Evolutionary conservation across 2,888 invertebrate genomes (phyloP).

Genomic region (Leptopilina syphax): DNA sequence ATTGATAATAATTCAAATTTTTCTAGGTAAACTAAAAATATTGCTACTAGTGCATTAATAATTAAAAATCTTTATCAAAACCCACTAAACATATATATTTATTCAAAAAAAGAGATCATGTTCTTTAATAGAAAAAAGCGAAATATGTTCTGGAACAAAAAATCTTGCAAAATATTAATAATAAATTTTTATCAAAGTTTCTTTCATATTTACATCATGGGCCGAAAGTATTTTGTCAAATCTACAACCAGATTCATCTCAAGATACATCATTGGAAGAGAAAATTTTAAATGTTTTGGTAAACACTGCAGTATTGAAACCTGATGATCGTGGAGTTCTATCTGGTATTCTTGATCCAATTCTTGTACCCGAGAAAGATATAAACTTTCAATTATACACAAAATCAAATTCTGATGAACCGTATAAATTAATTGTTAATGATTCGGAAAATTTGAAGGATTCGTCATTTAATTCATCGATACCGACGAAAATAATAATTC

Average conservation of each 20-base stretch:
- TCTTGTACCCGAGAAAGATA: slow-evolving; percentile 53
- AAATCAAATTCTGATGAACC: slow-evolving; percentile 58
- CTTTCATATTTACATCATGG: not conserved
- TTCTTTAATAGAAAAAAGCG: slow-evolving; percentile 17
- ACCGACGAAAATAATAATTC: slow-evolving; percentile 75
- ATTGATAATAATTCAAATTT: not conserved
- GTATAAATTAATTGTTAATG: slow-evolving; percentile 55
- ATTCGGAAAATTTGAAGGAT: slow-evolving; percentile 52
- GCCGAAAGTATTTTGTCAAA: slow-evolving; percentile 14
- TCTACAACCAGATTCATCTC: slow-evolving; percentile 44
- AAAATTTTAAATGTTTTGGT: slow-evolving; percentile 51
- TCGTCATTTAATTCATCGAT: slow-evolving; percentile 58
- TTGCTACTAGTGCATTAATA: not conserved
- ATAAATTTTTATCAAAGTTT: not conserved
- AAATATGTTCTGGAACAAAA: not conserved
- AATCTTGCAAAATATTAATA: not conserved
- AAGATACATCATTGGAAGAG: slow-evolving; percentile 52
- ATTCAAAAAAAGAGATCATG: not conserved
- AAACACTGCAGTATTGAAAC: slow-evolving; percentile 47
- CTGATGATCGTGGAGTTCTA: slow-evolving; percentile 44
- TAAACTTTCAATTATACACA: slow-evolving; percentile 66
- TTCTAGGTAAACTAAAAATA: not conserved
- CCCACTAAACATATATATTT: too few species aligned
- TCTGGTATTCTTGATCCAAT: slow-evolving; percentile 32
- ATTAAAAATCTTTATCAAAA: not conserved